phyloP scores from a whole-genome alignment of 2,797 vertebrate genomes.

The Cryptoprocta ferox region DNA sequence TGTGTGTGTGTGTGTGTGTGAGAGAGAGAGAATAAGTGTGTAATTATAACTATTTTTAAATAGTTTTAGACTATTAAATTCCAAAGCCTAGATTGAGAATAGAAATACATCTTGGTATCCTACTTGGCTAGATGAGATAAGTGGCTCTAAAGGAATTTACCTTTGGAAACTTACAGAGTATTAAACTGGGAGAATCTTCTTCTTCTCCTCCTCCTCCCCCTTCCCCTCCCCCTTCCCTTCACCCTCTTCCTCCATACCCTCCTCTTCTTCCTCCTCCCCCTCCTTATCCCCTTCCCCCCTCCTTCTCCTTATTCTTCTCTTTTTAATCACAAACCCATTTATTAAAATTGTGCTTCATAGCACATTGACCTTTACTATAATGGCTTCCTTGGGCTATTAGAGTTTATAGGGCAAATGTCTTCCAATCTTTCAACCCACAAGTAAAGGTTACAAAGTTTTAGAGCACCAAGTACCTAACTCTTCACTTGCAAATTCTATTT shows the following conservation, averaged over 20 bases:
- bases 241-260: too few relatives aligned
- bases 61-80: neutral
- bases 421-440: slow-evolving; percentile 78
- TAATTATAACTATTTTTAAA: neutral
- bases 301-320: neutral
- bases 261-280: neutral
- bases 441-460: slow-evolving; percentile 84
- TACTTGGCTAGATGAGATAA: neutral
- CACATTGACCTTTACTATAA: slow-evolving; percentile 84
- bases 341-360: slow-evolving; percentile 81
- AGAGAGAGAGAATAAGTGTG: neutral
- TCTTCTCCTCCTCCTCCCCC: too few relatives aligned
- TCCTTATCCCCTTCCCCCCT: neutral
- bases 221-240: too few relatives aligned
- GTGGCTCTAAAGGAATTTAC: neutral
- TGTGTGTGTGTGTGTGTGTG: neutral
- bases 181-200: neutral
- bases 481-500: slow-evolving; percentile 82
- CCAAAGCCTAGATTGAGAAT: neutral
- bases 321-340: slow-evolving; percentile 75
- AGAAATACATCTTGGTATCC: neutral
- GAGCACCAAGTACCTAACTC: slow-evolving; percentile 73
- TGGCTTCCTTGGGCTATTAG: slow-evolving; percentile 79
- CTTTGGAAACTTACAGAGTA: neutral
- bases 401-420: slow-evolving; percentile 69